Evolutionary conservation across 1,140 invertebrate genomes (phyloP), one percentile per base, ranked within the genome.

Genomic region (Caenorhabditis briggsae): DNA sequence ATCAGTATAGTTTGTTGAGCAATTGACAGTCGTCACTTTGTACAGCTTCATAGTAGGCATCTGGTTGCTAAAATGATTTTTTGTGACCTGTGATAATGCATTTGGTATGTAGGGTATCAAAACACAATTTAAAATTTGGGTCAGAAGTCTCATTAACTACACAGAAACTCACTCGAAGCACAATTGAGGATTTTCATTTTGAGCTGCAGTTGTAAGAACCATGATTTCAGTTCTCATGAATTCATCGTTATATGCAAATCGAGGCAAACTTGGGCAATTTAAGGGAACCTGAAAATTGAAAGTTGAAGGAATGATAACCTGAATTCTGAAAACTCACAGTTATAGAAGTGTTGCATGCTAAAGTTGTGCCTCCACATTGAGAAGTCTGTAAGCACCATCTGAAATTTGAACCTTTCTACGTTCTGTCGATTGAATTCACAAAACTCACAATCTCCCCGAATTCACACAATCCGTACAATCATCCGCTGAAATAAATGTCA

Each of bases 361-460:
- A 23, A 61, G 23, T 61, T 23, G 64, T 5, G 20, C 16, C 16
- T 18, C 64, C 41, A 46, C 64, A 70, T 46, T 43, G 33, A 12
- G 64, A 43, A 16, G 33, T 70, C 6, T 70, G 33, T 5, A 70
- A 16, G n/a, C 64, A 70, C 64, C 16, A 25, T 46, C 16, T 12
- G 8, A 64, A 64, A 61, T 8, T 61, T 8, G 16, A 8, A 43
- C 33, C 55, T 11, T 16, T 18, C 58, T 25, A 83, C 18, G 18
- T 43, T 86, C 82, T 82, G 56, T 41, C 85, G 58, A 65, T 65
- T 65, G 43, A 65, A 65, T 65, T 65, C 43, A 65, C 43, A 12
- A n/a, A 18, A 70, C 64, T 3, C 43, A 70, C 64, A 70, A 14
- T 43, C 18, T 70, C 33, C 64, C 64, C 43, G 64, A 70, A 70